Percentiles rank a stretch among this genome's conserved stretches.
phyloP scores from a whole-genome alignment of 1,140 invertebrate genomes.

The Apocrypta bakeri region DNA sequence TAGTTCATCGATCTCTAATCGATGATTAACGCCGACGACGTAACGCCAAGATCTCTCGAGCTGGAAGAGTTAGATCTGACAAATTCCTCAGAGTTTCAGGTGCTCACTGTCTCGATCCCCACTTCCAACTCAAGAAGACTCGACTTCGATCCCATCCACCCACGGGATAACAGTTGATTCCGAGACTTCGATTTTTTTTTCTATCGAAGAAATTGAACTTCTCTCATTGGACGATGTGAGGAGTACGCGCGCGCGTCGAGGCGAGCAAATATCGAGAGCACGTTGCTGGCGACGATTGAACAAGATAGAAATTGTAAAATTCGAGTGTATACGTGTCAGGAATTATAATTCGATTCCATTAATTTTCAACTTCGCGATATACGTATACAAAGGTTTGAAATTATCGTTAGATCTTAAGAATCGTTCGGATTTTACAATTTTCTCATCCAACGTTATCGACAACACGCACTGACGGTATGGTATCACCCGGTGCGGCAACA shows the following conservation, averaged over 20 bases:
- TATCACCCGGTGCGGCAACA: not conserved
- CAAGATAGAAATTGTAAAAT: not conserved
- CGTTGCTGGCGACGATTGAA: not conserved
- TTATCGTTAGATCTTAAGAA: no score
- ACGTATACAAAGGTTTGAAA: no score
- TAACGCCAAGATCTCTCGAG: conserved; percentile 71
- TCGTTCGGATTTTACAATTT: no score
- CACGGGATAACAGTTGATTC: not conserved
- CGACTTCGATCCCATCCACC: conserved; percentile 17
- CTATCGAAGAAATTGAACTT: not conserved
- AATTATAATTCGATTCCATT: no score
- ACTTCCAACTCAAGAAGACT: conserved; percentile 79
- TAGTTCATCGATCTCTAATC: not conserved
- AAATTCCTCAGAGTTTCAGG: conserved; percentile 63
- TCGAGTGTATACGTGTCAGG: not conserved
- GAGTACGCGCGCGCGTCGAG: not conserved
- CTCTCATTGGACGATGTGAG: not conserved
- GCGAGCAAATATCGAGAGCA: no score
- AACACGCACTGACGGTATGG: not conserved
- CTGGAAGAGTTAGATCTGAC: conserved; percentile 89
- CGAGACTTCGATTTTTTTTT: not conserved
- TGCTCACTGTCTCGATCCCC: conserved; percentile 78
- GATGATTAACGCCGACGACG: not conserved
- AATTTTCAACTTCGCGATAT: no score
- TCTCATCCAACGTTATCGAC: no score